Conservation (phyloP, 2,797 vertebrate species). For the Myiotriccus ornatus region DNA sequence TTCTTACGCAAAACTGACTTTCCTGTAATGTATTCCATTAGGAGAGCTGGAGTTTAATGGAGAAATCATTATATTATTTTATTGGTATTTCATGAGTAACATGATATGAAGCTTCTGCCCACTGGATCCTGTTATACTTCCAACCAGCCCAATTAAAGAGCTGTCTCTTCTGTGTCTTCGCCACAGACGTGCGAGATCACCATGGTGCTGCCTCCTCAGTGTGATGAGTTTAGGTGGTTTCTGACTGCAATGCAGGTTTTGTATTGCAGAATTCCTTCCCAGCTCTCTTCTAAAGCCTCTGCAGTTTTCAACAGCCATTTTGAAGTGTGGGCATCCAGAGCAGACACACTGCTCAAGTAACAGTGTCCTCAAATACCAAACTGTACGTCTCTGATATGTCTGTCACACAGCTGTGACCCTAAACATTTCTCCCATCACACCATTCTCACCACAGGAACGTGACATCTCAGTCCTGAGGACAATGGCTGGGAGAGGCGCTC, state of each 20-base stretch:
- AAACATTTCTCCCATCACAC: background rate
- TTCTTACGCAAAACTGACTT: slow-evolving; percentile 49
- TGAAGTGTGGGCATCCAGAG: background rate
- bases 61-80: slow-evolving; percentile 40
- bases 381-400: background rate
- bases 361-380: rapidly evolving
- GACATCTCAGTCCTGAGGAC: background rate
- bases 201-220: background rate
- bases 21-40: slow-evolving; percentile 44
- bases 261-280: background rate
- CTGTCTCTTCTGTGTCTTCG: background rate
- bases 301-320: background rate
- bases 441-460: background rate
- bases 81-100: background rate
- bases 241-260: background rate
- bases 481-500: background rate
- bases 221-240: background rate
- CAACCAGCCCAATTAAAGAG: background rate
- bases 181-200: background rate
- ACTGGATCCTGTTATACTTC: background rate
- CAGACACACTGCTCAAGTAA: background rate
- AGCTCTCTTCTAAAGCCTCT: background rate
- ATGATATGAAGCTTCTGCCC: background rate
- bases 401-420: background rate
- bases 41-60: slow-evolving; percentile 33